Conservation (phyloP, 2,797 vertebrate species). For the Cyclura pinguis region DNA sequence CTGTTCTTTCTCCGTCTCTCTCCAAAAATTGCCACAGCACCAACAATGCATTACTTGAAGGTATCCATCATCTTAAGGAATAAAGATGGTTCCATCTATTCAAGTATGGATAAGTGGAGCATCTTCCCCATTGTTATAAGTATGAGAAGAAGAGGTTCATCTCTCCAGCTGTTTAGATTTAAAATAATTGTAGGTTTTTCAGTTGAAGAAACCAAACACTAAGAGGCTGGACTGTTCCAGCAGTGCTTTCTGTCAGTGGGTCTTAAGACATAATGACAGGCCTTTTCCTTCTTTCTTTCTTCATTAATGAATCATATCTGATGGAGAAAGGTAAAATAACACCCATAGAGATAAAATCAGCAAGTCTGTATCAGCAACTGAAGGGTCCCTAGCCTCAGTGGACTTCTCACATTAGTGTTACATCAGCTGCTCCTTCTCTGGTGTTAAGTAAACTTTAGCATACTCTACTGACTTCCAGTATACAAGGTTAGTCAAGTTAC, state of each 20-base stretch:
- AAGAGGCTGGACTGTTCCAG: neutral
- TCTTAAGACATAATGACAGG: fast-evolving
- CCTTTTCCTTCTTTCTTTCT: neutral
- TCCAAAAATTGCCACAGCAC: neutral
- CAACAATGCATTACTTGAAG: neutral
- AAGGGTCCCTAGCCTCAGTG: neutral
- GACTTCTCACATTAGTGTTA: neutral
- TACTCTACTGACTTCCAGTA: conserved; percentile 1
- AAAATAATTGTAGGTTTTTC: conserved; percentile 27
- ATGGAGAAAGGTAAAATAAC: neutral
- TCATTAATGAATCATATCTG: fast-evolving
- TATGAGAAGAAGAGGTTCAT: neutral
- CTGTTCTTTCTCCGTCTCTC: neutral
- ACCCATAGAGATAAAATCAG: neutral
- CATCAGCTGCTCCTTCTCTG: neutral
- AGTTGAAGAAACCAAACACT: neutral
- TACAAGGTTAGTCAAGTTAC: neutral
- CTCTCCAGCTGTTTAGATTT: neutral
- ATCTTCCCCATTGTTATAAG: neutral
- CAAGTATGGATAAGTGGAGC: neutral
- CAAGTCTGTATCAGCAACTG: fast-evolving
- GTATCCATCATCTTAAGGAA: neutral
- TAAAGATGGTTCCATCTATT: neutral
- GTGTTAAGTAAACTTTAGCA: neutral
- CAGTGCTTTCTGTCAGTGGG: neutral